These are phyloP conservation scores for Amphiprion percula DNA, from an alignment of 2,113 vertebrate genomes.

Conservation along the genomic window DNA sequence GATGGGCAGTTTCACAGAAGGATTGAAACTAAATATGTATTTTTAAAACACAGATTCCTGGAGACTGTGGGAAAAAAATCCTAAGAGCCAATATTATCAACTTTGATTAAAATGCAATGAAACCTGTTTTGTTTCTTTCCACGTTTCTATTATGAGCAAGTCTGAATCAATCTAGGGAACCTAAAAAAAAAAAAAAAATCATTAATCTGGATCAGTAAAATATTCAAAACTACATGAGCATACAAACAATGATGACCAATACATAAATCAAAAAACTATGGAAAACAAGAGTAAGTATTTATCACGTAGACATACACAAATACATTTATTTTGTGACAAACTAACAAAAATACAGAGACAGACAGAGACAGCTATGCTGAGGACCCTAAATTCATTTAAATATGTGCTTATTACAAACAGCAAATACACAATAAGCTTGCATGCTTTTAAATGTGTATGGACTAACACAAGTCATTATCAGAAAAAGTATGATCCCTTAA, in stretches of 20 bases:
- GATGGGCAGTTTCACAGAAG: not conserved
- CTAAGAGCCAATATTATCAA: no score
- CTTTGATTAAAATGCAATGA: no score
- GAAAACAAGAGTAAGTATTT: no score
- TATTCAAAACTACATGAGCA: not conserved
- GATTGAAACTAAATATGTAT: no score
- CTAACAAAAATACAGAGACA: no score
- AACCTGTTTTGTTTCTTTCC: no score
- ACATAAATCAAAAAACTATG: not conserved
- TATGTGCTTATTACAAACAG: constrained; percentile 9
- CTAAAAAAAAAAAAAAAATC: not conserved
- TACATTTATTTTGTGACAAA: constrained; percentile 41
- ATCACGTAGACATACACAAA: not conserved
- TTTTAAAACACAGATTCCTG: no score
- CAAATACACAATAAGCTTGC: not conserved
- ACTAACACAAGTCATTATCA: not conserved
- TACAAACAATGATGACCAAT: not conserved
- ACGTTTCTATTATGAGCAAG: no score
- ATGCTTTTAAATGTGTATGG: not conserved
- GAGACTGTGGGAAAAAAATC: no score
- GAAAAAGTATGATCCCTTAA: not conserved
- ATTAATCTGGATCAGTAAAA: not conserved
- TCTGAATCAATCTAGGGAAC: no score
- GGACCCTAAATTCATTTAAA: constrained; percentile 6
- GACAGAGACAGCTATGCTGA: no score